phyloP scores from a whole-genome alignment of 2,113 vertebrate species.

The Aythya baeri region DNA sequence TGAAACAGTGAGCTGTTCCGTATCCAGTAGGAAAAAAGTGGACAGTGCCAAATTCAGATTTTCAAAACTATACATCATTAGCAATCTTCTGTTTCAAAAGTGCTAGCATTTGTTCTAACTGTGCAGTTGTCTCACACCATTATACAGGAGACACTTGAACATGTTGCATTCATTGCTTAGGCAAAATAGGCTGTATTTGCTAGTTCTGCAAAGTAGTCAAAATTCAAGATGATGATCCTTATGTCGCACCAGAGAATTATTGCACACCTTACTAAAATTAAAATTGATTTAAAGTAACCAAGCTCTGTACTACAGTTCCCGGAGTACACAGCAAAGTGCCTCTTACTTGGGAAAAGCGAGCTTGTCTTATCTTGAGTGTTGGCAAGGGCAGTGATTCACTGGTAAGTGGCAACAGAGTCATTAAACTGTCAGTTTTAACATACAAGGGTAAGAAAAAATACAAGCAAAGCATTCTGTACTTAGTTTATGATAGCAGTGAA shows the following conservation, averaged over 20 bases:
- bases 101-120: not conserved
- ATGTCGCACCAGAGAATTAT: not conserved
- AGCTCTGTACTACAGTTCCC: not conserved
- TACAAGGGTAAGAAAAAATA: slow-evolving; percentile 61
- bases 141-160: not conserved
- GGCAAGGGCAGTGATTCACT: slow-evolving; percentile 66
- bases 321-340: not conserved
- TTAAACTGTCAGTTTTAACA: slow-evolving; percentile 73
- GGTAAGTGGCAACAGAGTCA: slow-evolving; percentile 67
- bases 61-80: not conserved
- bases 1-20: not conserved
- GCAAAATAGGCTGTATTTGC: not conserved
- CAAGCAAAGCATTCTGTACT: slow-evolving; percentile 44
- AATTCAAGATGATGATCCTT: not conserved
- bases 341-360: slow-evolving; percentile 51
- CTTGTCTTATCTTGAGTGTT: slow-evolving; percentile 72
- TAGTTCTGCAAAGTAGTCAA: not conserved
- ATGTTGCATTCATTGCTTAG: not conserved
- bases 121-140: not conserved
- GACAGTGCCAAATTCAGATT: not conserved
- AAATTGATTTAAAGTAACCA: not conserved
- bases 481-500: slow-evolving; percentile 54
- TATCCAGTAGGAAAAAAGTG: not conserved
- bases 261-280: not conserved
- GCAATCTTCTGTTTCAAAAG: not conserved